A percentile compares a stretch with the other conserved stretches of the same genome.
These are phyloP conservation scores for Sinelater perroti DNA, from an alignment of 2,888 invertebrate genomes.

Conservation along the genomic window DNA sequence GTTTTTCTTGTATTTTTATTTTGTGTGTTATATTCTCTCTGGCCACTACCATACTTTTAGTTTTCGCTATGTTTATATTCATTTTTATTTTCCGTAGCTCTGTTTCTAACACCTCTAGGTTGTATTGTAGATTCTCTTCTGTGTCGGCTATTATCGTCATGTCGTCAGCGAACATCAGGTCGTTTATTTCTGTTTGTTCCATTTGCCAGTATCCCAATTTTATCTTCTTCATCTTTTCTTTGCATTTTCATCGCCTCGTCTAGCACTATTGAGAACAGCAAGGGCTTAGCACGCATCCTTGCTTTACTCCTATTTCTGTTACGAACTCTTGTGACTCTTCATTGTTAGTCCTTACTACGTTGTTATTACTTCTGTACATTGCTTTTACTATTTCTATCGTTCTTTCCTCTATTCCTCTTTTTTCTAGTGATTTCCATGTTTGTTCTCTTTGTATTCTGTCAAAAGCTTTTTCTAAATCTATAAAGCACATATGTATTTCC, in stretches of 20 bases:
- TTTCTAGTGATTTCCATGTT: neutral
- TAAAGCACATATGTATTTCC: neutral
- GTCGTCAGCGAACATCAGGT: too few relatives aligned
- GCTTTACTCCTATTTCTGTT: neutral
- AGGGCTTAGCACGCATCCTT: neutral
- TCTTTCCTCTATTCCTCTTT: neutral
- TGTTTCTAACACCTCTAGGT: too few relatives aligned
- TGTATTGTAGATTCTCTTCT: too few relatives aligned
- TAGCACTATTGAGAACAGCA: neutral
- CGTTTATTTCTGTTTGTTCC: too few relatives aligned
- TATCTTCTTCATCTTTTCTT: too few relatives aligned
- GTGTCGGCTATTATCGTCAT: too few relatives aligned
- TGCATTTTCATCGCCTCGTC: neutral
- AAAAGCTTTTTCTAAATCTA: neutral
- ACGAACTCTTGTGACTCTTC: neutral
- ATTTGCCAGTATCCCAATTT: too few relatives aligned
- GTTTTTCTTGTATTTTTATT: too few relatives aligned
- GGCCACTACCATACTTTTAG: too few relatives aligned
- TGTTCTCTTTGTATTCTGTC: neutral
- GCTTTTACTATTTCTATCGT: constrained; percentile 1
- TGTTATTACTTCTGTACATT: neutral
- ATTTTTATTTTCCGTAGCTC: too few relatives aligned
- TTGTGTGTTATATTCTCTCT: too few relatives aligned
- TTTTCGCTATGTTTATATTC: too few relatives aligned
- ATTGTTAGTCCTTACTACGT: neutral